These are phyloP conservation scores for Tychaedon coryphoeus DNA, from an alignment of 2,113 vertebrate genomes.

Conservation along the genomic window DNA sequence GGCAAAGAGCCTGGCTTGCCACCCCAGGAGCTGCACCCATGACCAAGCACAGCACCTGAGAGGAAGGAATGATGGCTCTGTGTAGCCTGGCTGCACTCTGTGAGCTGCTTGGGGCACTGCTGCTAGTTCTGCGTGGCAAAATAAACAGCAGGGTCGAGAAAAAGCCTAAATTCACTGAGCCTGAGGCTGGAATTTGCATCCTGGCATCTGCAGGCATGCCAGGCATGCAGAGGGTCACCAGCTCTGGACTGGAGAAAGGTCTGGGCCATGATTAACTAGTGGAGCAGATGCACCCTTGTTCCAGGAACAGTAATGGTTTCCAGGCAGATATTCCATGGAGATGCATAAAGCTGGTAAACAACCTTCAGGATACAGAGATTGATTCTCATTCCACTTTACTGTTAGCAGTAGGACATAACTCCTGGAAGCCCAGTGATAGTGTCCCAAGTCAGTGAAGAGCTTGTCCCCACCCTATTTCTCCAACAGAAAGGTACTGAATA, in stretches of 20 bases:
- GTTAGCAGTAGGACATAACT: not conserved
- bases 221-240: not conserved
- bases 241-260: not conserved
- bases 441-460: not conserved
- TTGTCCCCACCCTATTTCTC: not conserved
- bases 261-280: not conserved
- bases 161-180: not conserved
- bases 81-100: not conserved
- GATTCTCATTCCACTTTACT: not conserved
- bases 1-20: not conserved
- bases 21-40: not conserved
- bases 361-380: not conserved
- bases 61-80: not conserved
- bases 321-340: not conserved
- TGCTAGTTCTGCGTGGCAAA: not conserved
- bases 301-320: not conserved
- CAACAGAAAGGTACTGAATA: not conserved
- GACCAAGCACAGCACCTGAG: not conserved
- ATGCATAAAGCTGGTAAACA: not conserved
- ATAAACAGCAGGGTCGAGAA: not conserved
- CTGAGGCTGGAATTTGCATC: not conserved
- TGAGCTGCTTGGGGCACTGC: not conserved
- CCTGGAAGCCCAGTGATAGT: not conserved
- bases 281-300: not conserved
- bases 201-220: not conserved